phyloP scores from a whole-genome alignment of 2,888 invertebrate genomes.

The Alitta virens region DNA sequence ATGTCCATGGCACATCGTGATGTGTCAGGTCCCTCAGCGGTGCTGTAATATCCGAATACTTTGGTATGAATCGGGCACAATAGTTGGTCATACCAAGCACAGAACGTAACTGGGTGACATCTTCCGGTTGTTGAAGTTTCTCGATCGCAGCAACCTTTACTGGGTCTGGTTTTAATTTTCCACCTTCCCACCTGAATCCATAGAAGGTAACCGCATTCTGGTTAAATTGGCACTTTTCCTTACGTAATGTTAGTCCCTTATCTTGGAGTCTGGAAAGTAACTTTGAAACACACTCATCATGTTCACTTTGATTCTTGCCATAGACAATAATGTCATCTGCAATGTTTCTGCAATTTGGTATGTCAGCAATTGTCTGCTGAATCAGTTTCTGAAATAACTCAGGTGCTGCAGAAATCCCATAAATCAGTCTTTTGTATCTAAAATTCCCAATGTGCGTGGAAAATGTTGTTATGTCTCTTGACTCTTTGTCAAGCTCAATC shows the following conservation, averaged over 20 bases:
- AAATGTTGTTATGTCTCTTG: conserved; percentile 17
- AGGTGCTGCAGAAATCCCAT: conserved; percentile 7
- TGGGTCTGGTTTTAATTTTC: not conserved
- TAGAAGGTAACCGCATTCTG: not conserved
- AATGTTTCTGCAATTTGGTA: not conserved
- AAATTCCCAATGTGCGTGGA: not conserved
- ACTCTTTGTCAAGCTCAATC: conserved; percentile 6
- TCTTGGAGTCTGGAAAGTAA: conserved; percentile 16
- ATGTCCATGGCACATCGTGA: not conserved
- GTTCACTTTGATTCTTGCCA: not conserved
- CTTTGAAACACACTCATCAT: not conserved
- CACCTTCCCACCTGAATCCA: conserved; percentile 1
- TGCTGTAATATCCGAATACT: not conserved
- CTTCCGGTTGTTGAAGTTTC: conserved; percentile 30
- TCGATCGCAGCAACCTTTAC: conserved; percentile 3
- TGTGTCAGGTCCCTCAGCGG: not conserved
- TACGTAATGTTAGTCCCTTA: not conserved
- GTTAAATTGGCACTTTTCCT: not conserved
- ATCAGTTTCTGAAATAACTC: conserved; percentile 12
- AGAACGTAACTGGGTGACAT: conserved; percentile 29
- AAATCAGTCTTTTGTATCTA: conserved; percentile 11
- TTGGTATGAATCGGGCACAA: not conserved
- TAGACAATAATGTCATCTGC: conserved; percentile 1
- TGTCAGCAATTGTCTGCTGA: not conserved
- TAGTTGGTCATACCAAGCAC: conserved; percentile 29